Evolutionary conservation across 1,140 invertebrate genomes (phyloP).

Genomic region (Pollicipes pollicipes): DNA sequence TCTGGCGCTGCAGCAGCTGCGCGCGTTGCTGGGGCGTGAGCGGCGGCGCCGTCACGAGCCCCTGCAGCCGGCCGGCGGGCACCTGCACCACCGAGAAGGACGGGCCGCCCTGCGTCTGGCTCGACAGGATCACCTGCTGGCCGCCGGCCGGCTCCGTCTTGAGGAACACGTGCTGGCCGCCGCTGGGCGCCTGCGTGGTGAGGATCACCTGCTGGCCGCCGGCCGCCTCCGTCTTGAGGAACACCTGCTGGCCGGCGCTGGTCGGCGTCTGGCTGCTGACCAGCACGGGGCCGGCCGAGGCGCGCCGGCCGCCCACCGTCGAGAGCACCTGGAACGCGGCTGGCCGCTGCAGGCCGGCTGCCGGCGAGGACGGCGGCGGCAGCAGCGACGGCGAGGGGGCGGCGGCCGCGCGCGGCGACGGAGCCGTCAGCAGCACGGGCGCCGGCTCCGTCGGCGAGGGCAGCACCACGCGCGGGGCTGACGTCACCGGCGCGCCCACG

Average conservation of each 20-base stretch:
- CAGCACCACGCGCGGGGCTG: background rate
- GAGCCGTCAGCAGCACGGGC: background rate
- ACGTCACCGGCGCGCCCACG: background rate
- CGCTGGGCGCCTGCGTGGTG: background rate
- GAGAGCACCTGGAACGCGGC: background rate
- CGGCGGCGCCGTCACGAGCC: background rate
- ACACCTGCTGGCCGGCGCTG: background rate
- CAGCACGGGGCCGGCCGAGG: background rate
- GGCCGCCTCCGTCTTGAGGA: background rate
- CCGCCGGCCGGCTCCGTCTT: background rate
- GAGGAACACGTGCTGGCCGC: background rate
- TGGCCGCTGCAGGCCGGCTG: background rate
- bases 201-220: background rate
- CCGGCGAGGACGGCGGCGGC: background rate
- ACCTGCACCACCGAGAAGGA: slow-evolving; percentile 22
- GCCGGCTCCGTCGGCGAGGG: background rate
- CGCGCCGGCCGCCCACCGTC: background rate
- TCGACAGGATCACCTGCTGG: slow-evolving; percentile 1
- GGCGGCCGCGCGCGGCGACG: background rate
- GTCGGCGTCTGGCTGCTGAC: background rate
- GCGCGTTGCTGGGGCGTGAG: background rate
- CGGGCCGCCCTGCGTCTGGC: slow-evolving; percentile 44
- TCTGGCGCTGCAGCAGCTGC: background rate
- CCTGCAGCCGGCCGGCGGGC: background rate
- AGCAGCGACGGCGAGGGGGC: background rate